These are phyloP conservation scores for Pseudobourletiella spinata DNA, from an alignment of 1,140 invertebrate species.

Conservation along the genomic window DNA sequence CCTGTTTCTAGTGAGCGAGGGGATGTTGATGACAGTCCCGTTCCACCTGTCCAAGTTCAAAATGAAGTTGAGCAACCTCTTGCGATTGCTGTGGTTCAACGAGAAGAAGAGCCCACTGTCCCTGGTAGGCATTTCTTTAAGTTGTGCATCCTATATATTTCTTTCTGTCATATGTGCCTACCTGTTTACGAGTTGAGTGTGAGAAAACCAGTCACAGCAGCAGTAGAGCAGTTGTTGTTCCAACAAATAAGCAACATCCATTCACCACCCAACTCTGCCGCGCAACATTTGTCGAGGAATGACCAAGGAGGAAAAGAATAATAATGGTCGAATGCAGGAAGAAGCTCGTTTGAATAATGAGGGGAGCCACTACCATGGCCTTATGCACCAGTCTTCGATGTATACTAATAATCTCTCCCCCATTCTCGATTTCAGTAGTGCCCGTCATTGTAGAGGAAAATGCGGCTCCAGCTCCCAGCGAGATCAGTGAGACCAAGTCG, in stretches of 20 bases:
- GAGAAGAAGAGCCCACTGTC: constrained; percentile 20
- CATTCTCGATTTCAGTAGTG: constrained; percentile 21
- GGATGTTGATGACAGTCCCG: constrained; percentile 24
- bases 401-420: too few relatives aligned
- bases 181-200: too few relatives aligned
- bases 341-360: too few relatives aligned
- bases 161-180: background rate
- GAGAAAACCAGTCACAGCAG: too few relatives aligned
- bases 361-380: too few relatives aligned
- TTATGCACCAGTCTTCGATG: too few relatives aligned
- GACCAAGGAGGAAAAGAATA: background rate
- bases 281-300: too few relatives aligned
- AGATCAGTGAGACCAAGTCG: constrained; percentile 8
- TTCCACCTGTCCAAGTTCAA: constrained; percentile 22
- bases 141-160: too few relatives aligned
- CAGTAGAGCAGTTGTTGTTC: too few relatives aligned
- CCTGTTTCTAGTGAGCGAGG: constrained; percentile 31
- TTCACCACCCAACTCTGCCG: too few relatives aligned
- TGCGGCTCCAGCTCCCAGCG: constrained; percentile 1
- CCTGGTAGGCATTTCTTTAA: constrained; percentile 29
- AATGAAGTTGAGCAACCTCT: constrained; percentile 31
- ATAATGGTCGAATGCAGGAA: background rate
- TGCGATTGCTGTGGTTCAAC: constrained; percentile 33
- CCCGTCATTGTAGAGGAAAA: constrained; percentile 33
- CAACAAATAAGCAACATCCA: too few relatives aligned